phyloP scores from a whole-genome alignment of 2,797 vertebrate species.

The Syngnathus acus region DNA sequence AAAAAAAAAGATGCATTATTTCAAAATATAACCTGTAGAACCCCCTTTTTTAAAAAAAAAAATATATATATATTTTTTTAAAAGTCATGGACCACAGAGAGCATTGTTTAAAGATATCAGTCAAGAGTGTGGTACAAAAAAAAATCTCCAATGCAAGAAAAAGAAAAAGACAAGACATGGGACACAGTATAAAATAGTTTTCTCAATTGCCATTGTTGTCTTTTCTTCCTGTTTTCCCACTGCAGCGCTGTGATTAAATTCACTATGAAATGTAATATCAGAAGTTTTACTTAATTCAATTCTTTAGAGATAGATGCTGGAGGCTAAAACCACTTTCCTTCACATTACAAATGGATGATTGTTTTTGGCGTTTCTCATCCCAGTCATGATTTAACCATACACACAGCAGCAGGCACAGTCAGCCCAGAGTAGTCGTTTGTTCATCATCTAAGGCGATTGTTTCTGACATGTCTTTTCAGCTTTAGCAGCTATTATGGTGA shows the following conservation, averaged over 20 bases:
- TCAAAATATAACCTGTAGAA: too few species aligned
- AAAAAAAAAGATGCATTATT: too few species aligned
- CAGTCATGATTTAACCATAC: conserved; percentile 27
- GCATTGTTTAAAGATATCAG: too few species aligned
- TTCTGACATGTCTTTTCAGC: conserved; percentile 12
- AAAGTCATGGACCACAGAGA: too few species aligned
- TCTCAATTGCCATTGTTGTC: conserved; percentile 50
- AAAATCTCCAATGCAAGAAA: too few species aligned
- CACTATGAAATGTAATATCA: conserved; percentile 61
- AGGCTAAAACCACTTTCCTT: conserved; percentile 52
- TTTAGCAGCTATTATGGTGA: conserved; percentile 12
- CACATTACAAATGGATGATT: conserved; percentile 62
- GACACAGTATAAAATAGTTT: conserved; percentile 26
- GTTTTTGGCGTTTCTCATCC: conserved; percentile 63
- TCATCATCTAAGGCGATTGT: conserved; percentile 20
- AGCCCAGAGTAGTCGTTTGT: conserved; percentile 27
- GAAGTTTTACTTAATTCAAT: conserved; percentile 62
- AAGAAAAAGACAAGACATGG: background rate
- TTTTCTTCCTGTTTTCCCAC: conserved; percentile 35
- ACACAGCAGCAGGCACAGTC: conserved; percentile 13
- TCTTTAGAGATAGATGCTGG: conserved; percentile 46
- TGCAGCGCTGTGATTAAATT: conserved; percentile 55
- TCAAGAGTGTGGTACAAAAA: too few species aligned
- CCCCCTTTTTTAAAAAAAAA: too few species aligned
- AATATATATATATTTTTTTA: too few species aligned